Percentiles rank a stretch among this genome's conserved stretches.
These are phyloP conservation scores for Pocillopora damicornis DNA, from an alignment of 64 coral and sea anemone species.

Conservation along the genomic window DNA sequence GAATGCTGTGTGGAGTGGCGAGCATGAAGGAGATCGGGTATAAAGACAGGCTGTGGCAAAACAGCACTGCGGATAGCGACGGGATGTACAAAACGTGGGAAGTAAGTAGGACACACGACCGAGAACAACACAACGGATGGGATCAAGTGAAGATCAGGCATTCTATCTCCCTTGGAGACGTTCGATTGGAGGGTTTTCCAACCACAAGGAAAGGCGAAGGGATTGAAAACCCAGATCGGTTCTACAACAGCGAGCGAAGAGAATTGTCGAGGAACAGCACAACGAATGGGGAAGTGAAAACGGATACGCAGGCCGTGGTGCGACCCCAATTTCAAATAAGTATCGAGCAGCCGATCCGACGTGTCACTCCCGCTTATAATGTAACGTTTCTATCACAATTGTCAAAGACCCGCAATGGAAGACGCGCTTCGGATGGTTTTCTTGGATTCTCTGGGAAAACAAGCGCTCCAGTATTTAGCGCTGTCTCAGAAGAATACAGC, in stretches of 20 bases:
- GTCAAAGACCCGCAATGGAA: neutral
- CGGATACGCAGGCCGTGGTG: neutral
- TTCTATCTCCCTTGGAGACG: constrained; percentile 3
- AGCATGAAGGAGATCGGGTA: constrained; percentile 9
- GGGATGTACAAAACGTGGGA: constrained; percentile 27
- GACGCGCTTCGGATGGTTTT: constrained; percentile 15
- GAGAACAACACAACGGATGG: constrained; percentile 15
- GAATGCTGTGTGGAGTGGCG: constrained; percentile 17
- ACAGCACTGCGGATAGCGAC: neutral
- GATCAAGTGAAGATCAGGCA: neutral
- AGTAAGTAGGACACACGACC: neutral
- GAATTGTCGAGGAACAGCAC: neutral
- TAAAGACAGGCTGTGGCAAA: neutral
- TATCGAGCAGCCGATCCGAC: constrained; percentile 17
- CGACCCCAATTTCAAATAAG: constrained; percentile 22
- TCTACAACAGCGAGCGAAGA: neutral
- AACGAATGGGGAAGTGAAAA: neutral
- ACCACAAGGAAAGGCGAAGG: neutral
- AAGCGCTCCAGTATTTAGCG: neutral
- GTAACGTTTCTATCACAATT: constrained; percentile 1
- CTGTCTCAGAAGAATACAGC: constrained; percentile 19
- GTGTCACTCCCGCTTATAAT: constrained; percentile 3
- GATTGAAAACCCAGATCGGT: neutral
- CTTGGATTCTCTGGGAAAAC: neutral
- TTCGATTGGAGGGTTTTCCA: constrained; percentile 13